phyloP scores from a whole-genome alignment of 2,888 invertebrate species.

The Melieria crassipennis region DNA sequence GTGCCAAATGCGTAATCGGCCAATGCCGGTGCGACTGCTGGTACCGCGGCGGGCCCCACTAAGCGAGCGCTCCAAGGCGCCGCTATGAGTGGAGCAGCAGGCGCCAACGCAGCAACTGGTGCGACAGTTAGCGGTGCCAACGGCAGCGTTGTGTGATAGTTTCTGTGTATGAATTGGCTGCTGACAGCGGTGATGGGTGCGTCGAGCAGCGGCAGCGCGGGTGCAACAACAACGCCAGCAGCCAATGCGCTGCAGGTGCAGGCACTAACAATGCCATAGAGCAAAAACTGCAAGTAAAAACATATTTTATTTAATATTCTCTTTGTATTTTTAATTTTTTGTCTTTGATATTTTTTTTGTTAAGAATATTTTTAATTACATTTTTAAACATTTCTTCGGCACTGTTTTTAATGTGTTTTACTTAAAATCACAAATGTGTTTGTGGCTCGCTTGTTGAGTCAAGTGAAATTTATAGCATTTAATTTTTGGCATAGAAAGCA shows the following conservation, averaged over 20 bases:
- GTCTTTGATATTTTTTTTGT: not conserved
- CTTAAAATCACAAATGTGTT: conserved; percentile 16
- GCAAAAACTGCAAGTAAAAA: not conserved
- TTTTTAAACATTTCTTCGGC: not conserved
- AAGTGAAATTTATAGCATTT: no score
- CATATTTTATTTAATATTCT: not conserved
- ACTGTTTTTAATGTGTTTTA: conserved; percentile 3
- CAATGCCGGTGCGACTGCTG: no score
- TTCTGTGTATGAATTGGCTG: conserved; percentile 21
- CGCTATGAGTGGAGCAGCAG: not conserved
- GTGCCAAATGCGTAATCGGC: no score
- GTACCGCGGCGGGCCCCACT: no score
- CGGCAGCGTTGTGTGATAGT: conserved; percentile 12
- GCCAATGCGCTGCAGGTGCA: not conserved
- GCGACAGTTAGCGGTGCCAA: not conserved
- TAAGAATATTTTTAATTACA: no score
- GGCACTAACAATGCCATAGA: no score
- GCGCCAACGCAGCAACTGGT: conserved; percentile 13
- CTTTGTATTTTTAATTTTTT: conserved; percentile 14
- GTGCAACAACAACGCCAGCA: not conserved
- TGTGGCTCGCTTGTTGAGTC: not conserved
- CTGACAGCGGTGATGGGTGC: conserved; percentile 11
- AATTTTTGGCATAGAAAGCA: no score
- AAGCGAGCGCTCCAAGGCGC: no score
- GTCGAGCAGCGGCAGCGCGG: not conserved